Conservation (phyloP, 2,888 invertebrate species). For the Phengaris alcon region DNA sequence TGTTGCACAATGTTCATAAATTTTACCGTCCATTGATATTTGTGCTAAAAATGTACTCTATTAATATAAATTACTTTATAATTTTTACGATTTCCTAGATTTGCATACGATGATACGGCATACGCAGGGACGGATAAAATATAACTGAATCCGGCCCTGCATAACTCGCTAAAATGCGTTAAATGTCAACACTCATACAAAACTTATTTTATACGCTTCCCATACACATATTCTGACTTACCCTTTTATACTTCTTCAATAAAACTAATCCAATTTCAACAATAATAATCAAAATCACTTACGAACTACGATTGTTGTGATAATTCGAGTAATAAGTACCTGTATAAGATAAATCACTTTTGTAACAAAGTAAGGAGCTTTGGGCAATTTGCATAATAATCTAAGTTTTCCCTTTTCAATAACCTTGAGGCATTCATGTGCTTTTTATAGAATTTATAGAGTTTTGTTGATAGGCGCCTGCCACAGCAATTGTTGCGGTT, state of each 20-base stretch:
- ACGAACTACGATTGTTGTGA: neutral
- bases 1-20: no score
- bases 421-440: constrained; percentile 19
- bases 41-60: no score
- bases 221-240: neutral
- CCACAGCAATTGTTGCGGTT: constrained; percentile 14
- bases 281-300: constrained; percentile 10
- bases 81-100: neutral
- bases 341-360: neutral
- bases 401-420: constrained; percentile 23
- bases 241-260: constrained; percentile 2
- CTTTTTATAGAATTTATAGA: constrained; percentile 10
- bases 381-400: constrained; percentile 24
- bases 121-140: neutral
- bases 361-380: constrained; percentile 17
- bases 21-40: no score
- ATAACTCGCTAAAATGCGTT: neutral
- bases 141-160: neutral
- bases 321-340: constrained; percentile 15
- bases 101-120: neutral
- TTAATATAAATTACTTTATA: neutral
- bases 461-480: constrained; percentile 19
- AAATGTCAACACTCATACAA: constrained; percentile 7
- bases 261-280: constrained; percentile 15
- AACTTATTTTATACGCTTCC: neutral